Percentiles rank a stretch among this genome's conserved stretches.
These are phyloP conservation scores for Zosterops japonicus DNA, from an alignment of 2,113 vertebrate genomes.

Conservation along the genomic window DNA sequence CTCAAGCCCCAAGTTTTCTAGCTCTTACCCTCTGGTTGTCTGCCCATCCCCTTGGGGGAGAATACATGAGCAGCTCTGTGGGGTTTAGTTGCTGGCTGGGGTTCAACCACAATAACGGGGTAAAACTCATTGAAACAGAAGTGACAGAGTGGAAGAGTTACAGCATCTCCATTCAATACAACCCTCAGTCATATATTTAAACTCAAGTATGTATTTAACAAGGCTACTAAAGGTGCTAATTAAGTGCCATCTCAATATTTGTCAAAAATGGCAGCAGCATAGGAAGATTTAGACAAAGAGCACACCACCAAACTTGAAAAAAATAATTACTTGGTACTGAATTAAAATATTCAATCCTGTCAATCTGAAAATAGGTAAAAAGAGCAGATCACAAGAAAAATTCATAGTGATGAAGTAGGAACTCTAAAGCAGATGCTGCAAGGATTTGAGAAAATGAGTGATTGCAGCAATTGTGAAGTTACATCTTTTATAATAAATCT, in stretches of 20 bases:
- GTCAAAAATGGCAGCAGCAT: not conserved
- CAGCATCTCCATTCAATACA: not conserved
- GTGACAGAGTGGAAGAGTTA: not conserved
- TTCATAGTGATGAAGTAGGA: not conserved
- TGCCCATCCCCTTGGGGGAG: not conserved
- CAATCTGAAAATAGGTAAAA: not conserved
- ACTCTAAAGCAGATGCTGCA: not conserved
- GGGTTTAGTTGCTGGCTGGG: not conserved
- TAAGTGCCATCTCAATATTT: not conserved
- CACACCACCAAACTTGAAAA: not conserved
- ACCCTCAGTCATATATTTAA: not conserved
- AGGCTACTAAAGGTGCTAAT: not conserved
- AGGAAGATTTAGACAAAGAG: not conserved
- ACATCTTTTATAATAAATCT: not conserved
- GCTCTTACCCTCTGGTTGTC: not conserved
- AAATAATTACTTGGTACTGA: not conserved
- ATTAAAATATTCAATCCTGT: not conserved
- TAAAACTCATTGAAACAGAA: not conserved
- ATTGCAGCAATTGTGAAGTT: not conserved
- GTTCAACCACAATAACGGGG: not conserved
- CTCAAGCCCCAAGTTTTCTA: not conserved
- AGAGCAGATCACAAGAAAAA: not conserved
- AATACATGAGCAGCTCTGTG: not conserved
- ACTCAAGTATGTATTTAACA: not conserved
- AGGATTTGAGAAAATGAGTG: not conserved